Evolutionary conservation across 2,113 vertebrate species (phyloP).

Genomic region (Bettongia penicillata): DNA sequence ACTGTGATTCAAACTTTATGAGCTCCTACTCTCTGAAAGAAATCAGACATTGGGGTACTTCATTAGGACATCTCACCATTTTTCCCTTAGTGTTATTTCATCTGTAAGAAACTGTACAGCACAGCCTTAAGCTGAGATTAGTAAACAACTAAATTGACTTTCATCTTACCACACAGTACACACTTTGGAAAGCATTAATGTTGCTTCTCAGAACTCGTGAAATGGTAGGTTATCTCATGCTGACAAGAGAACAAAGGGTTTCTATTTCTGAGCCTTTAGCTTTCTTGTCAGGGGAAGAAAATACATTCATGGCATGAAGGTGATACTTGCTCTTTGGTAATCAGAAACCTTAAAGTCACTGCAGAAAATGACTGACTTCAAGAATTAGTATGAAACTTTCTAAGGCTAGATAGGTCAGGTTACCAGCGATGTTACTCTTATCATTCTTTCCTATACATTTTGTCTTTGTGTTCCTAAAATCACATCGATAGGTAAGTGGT

Average conservation of each 20-base stretch:
- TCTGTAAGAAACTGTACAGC: constrained; percentile 1
- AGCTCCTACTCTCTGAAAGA: neutral
- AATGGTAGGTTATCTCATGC: constrained; percentile 42
- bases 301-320: constrained; percentile 29
- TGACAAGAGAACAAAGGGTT: constrained; percentile 72
- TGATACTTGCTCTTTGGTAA: constrained; percentile 49
- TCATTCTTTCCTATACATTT: neutral
- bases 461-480: neutral
- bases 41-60: neutral
- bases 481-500: neutral
- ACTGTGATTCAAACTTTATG: neutral
- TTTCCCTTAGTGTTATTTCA: neutral
- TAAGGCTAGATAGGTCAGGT: neutral
- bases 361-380: neutral
- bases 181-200: constrained; percentile 69
- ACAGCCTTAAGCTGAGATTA: constrained; percentile 51
- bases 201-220: constrained; percentile 58
- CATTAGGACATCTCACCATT: neutral
- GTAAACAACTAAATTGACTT: constrained; percentile 68
- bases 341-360: constrained; percentile 48
- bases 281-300: constrained; percentile 57
- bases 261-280: constrained; percentile 62
- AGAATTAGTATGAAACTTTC: neutral
- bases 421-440: neutral
- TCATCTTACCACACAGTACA: neutral